Conservation (phyloP, 2,888 invertebrate genomes). For the Ptychoptera contaminata region DNA sequence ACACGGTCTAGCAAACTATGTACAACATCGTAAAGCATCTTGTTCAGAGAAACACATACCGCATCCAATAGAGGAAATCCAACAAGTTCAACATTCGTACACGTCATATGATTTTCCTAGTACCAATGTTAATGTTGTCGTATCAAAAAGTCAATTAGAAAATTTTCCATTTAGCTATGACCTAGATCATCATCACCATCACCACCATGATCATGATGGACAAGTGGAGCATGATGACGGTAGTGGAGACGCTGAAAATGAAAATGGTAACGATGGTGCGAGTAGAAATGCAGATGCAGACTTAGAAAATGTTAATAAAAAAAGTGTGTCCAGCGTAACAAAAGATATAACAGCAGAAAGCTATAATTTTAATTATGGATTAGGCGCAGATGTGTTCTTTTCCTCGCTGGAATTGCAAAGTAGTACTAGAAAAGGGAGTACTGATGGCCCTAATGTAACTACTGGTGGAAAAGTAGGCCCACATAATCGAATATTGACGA, state of each 20-base stretch:
- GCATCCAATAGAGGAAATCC: conserved; percentile 16
- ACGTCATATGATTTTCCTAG: conserved; percentile 7
- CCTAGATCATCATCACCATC: conserved; percentile 26
- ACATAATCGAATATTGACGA: conserved; percentile 22
- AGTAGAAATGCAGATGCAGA: conserved; percentile 10
- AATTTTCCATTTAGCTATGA: background rate
- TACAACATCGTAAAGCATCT: conserved; percentile 60
- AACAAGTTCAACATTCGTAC: conserved; percentile 7
- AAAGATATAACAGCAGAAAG: conserved; percentile 22
- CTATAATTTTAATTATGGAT: conserved; percentile 37
- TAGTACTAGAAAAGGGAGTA: conserved; percentile 39
- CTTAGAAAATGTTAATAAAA: conserved; percentile 3
- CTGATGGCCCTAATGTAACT: conserved; percentile 13
- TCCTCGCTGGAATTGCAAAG: conserved; percentile 67
- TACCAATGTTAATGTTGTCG: background rate
- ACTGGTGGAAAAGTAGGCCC: background rate
- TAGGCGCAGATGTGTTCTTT: conserved; percentile 75
- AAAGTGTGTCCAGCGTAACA: conserved; percentile 25
- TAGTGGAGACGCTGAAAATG: conserved; percentile 1
- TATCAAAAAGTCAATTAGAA: background rate
- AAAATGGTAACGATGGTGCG: conserved; percentile 2
- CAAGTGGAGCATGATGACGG: conserved; percentile 14
- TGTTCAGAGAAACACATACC: conserved; percentile 33
- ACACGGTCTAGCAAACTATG: conserved; percentile 70
- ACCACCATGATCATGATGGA: conserved; percentile 24